These are phyloP conservation scores for Drosophila tripunctata DNA, from an alignment of 2,888 invertebrate genomes.

Conservation along the genomic window DNA sequence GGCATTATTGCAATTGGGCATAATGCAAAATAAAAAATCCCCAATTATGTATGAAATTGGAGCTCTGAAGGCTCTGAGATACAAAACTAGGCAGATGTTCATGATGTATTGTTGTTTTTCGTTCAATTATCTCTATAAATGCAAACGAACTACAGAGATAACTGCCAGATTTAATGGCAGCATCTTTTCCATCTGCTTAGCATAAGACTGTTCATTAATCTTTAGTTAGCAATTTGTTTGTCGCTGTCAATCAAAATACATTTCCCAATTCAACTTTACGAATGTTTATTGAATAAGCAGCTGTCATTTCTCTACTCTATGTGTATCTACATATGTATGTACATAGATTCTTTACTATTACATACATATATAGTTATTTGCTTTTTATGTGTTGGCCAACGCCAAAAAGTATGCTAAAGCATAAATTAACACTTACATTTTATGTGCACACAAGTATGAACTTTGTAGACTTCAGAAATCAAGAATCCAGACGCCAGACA, in stretches of 20 bases:
- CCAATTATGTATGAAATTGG: too few species aligned
- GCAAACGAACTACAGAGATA: background rate
- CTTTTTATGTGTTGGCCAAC: slow-evolving; percentile 36
- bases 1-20: background rate
- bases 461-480: slow-evolving; percentile 37
- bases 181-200: background rate
- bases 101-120: background rate
- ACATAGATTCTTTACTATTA: too few species aligned
- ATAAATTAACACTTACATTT: slow-evolving; percentile 78
- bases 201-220: slow-evolving; percentile 1
- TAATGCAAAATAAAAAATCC: background rate
- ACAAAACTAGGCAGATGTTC: too few species aligned
- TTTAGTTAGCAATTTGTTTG: slow-evolving; percentile 7
- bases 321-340: background rate
- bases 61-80: background rate
- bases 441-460: slow-evolving; percentile 33
- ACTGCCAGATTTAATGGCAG: background rate
- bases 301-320: background rate
- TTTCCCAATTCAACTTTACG: slow-evolving; percentile 21
- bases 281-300: slow-evolving; percentile 14
- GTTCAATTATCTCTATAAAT: background rate
- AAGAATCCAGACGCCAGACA: slow-evolving; percentile 44
- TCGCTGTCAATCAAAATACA: slow-evolving; percentile 9
- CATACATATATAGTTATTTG: too few species aligned
- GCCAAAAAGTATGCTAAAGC: slow-evolving; percentile 50